These are phyloP conservation scores for Anarsia innoxiella DNA, from an alignment of 2,888 invertebrate genomes.

Conservation along the genomic window DNA sequence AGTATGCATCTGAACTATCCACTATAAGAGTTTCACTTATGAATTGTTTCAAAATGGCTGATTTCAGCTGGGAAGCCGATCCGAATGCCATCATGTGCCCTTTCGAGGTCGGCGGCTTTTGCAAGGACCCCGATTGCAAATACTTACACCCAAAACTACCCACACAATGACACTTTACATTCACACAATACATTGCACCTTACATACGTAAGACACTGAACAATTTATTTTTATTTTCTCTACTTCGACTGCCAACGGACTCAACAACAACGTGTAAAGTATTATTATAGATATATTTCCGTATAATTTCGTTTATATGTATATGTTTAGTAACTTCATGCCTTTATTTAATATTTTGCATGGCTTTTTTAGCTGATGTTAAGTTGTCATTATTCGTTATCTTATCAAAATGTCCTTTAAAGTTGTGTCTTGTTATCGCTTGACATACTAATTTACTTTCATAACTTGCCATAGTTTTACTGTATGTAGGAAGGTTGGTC, in stretches of 20 bases:
- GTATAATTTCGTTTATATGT: too few species aligned
- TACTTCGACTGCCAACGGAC: conserved; percentile 37
- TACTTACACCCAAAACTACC: conserved; percentile 57
- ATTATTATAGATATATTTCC: too few species aligned
- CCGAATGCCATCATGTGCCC: conserved; percentile 69
- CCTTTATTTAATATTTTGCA: too few species aligned
- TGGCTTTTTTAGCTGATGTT: too few species aligned
- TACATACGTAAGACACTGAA: conserved; percentile 23
- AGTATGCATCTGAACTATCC: conserved; percentile 51
- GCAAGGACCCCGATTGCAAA: conserved; percentile 70
- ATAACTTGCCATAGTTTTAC: too few species aligned
- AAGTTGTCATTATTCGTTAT: too few species aligned
- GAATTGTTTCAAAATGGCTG: conserved; percentile 19
- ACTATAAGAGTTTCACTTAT: conserved; percentile 16
- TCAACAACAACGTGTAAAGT: conserved; percentile 62
- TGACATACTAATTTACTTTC: too few species aligned
- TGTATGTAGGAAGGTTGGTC: too few species aligned
- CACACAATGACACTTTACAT: conserved; percentile 41
- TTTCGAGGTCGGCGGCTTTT: conserved; percentile 65
- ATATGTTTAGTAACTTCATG: too few species aligned
- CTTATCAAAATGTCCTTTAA: too few species aligned
- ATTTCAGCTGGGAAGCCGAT: conserved; percentile 65
- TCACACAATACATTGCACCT: conserved; percentile 25
- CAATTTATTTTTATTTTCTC: conserved; percentile 23
- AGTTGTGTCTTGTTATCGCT: too few species aligned